These are phyloP conservation scores for Syrista parreyssii DNA, from an alignment of 2,888 invertebrate genomes.

Conservation along the genomic window DNA sequence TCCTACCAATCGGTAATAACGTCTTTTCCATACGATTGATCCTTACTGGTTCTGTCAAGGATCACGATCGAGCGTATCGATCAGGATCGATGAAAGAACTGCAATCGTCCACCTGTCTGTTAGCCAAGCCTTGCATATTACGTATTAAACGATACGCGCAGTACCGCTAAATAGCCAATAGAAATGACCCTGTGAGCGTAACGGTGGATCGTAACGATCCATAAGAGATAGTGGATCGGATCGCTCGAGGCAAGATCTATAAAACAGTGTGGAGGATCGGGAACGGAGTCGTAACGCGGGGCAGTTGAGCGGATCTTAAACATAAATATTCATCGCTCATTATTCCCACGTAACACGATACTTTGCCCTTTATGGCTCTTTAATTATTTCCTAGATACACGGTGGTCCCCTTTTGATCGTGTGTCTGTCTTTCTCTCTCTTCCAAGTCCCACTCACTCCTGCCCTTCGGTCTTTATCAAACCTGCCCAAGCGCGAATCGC, in stretches of 20 bases:
- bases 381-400: slow-evolving; percentile 19
- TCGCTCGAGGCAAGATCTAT: slow-evolving; percentile 16
- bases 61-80: background rate
- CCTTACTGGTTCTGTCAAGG: background rate
- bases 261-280: slow-evolving; percentile 6
- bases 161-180: background rate
- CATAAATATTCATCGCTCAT: slow-evolving; percentile 36
- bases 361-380: slow-evolving; percentile 14
- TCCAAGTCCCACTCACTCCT: background rate
- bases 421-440: background rate
- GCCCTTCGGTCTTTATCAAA: background rate
- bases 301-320: slow-evolving; percentile 13
- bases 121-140: background rate
- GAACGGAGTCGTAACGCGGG: slow-evolving; percentile 1
- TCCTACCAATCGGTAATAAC: background rate
- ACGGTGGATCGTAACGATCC: slow-evolving; percentile 6
- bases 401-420: slow-evolving; percentile 4
- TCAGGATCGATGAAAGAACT: background rate
- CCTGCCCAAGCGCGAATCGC: background rate
- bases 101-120: background rate
- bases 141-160: background rate
- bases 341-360: slow-evolving; percentile 16
- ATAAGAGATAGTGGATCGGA: slow-evolving; percentile 3
- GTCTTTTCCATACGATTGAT: background rate
- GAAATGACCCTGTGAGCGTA: background rate